Base-by-base conservation (phyloP, 1,140 invertebrate species). In the Drosophila leontia region DNA sequence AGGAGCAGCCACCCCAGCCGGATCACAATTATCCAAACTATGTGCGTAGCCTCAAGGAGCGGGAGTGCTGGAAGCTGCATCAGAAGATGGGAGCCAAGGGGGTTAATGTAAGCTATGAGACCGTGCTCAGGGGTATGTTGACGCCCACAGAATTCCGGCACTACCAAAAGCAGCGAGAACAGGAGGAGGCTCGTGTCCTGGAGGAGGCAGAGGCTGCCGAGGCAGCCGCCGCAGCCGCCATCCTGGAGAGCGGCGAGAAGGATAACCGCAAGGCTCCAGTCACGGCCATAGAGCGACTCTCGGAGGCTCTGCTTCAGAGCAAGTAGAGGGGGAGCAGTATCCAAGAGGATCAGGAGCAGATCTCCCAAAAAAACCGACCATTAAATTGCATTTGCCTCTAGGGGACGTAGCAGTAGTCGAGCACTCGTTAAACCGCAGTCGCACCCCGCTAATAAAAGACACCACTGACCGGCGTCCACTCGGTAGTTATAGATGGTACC, bases 141-240 rank as follows among this genome's bases (percentile, higher is more conserved):
- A 96, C 95, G 17, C 95, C 95, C 7, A 96, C 95, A 3, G 95
- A 96, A 86, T 96, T 96, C 80, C 93, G 95, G 81, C 92, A 95
- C 60, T 93, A 94, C 80, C 94, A 93, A 80, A 93, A 94, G 92
- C 88, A 93, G 48, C 85, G 91, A 3, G 91, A 93, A 45, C 65
- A 91, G 34, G 91, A 91, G 55, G 82, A 93, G 70, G 81, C 88
- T 23, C 86, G 87, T 17, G 69, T 77, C 3, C 78, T 79, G 15
- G 75, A 91, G 63, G 83, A 71, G 8, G 86, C 88, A 4, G 78
- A 92, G 12, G 83, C 78, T 3, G 80, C 79, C 58, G 83, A 81
- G 0, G 83, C 72, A 19, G 81, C 74, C 5, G 83, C 71, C 0
- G 75, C 59, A 1, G 76, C 77, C 0, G 69, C 62, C 3, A 42